phyloP scores from a whole-genome alignment of 2,888 invertebrate genomes.

The Hirtodrosophila confusa region DNA sequence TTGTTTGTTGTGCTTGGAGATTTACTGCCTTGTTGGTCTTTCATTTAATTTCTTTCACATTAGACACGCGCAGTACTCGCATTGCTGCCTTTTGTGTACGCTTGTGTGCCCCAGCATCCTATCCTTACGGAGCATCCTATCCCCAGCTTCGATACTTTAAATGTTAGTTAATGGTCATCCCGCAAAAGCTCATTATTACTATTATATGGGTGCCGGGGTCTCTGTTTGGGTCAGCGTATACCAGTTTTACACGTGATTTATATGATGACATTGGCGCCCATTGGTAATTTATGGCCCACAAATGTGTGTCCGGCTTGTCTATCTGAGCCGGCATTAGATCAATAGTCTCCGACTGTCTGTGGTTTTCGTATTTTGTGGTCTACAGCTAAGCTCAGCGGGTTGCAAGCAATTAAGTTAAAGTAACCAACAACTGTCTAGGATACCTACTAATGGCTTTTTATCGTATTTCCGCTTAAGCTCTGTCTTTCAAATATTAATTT shows the following conservation, averaged over 20 bases:
- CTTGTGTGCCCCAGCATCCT: neutral
- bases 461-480: neutral
- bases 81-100: constrained; percentile 3
- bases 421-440: neutral
- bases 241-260: constrained; percentile 63
- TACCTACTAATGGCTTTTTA: neutral
- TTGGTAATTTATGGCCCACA: constrained; percentile 55
- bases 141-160: constrained; percentile 51
- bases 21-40: constrained; percentile 71
- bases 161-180: constrained; percentile 70
- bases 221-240: constrained; percentile 28
- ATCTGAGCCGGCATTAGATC: constrained; percentile 31
- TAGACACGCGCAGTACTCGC: constrained; percentile 38
- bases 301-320: constrained; percentile 18
- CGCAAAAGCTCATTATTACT: constrained; percentile 65
- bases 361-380: constrained; percentile 22
- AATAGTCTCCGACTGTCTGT: constrained; percentile 27
- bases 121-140: neutral
- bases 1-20: constrained; percentile 73
- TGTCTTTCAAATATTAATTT: constrained; percentile 13
- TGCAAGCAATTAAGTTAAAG: constrained; percentile 30
- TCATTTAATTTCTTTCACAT: constrained; percentile 74
- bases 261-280: constrained; percentile 66
- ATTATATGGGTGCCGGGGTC: constrained; percentile 36
- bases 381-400: constrained; percentile 1